Conservation (phyloP, 2,888 invertebrate species). For the Scaeva pyrastri region DNA sequence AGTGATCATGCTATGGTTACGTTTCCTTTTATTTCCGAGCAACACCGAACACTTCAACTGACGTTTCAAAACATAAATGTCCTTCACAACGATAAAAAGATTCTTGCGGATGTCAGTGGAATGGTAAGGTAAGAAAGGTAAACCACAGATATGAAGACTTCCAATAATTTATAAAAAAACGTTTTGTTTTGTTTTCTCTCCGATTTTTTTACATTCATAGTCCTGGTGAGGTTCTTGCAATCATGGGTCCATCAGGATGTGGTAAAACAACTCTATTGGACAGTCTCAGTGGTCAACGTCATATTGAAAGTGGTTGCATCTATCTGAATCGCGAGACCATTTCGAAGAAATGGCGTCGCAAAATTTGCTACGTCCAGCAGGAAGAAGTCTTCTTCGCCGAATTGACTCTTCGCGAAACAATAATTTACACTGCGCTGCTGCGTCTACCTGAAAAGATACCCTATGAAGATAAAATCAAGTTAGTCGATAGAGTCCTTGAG, state of each 20-base stretch:
- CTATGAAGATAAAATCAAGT: conserved; percentile 89
- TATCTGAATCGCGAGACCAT: conserved; percentile 87
- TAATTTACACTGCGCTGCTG: conserved; percentile 86
- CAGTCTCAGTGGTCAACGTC: conserved; percentile 89
- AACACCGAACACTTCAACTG: conserved; percentile 87
- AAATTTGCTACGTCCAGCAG: conserved; percentile 92
- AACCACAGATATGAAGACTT: conserved; percentile 33
- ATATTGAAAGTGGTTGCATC: conserved; percentile 88
- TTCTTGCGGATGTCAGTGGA: conserved; percentile 90
- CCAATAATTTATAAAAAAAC: conserved; percentile 53
- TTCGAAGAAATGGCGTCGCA: conserved; percentile 89
- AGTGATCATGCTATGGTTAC: conserved; percentile 86
- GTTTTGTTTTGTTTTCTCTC: not conserved
- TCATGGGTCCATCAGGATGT: conserved; percentile 92
- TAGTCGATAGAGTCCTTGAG: conserved; percentile 91
- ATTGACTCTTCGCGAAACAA: conserved; percentile 90
- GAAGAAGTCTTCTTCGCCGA: conserved; percentile 93
- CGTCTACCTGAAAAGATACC: conserved; percentile 90
- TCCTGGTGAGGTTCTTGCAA: conserved; percentile 91
- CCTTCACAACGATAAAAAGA: conserved; percentile 85
- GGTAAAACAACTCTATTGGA: conserved; percentile 93
- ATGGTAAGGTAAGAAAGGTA: conserved; percentile 85
- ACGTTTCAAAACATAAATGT: conserved; percentile 88
- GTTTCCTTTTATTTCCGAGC: conserved; percentile 86
- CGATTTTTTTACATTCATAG: conserved; percentile 82